Base-by-base conservation (phyloP, 37 sponge, comb jelly and placozoan genomes). In the Hexactinellida sp. region DNA sequence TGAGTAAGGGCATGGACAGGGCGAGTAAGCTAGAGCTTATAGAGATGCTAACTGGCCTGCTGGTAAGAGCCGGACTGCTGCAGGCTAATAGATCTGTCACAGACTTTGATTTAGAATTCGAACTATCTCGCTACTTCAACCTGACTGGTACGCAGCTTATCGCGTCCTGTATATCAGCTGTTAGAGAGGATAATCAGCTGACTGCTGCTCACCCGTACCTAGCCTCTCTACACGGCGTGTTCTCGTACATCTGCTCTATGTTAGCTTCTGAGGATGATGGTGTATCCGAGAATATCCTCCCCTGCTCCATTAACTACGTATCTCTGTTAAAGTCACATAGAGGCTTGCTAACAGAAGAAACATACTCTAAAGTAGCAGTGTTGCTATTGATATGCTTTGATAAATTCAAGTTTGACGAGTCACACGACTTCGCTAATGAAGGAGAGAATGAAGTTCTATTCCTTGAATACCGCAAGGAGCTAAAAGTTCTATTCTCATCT, bases 371-470 rank as follows among this genome's bases (percentile, higher is more conserved):
- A 3, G 30, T 63, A 10, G 84, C 86, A 83, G 37, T 84, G 10
- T 86, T 96, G 37, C 86, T 96, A 1, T 41, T 36, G 0, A 90
- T 85, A 13, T 88, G 90, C 35, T 88, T 96, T 38, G 87, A 82
- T 38, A 96, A 96, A 55, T 76, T 92, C 38, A 92, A 93, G 55
- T 96, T 91, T 55, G 96, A 96, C 54, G 92, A 96, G 38, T 55
- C 86, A 30, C 92, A 96, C 85, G 87, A 94, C 87, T 96, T 96
- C 82, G 82, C 76, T 54, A 32, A 38, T 32, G 39, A 94, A 91
- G 96, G 96, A 39, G 96, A 96, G 84, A 94, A 96, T 0, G 96
- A 96, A 71, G 88, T 82, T 13, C 38, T 94, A 89, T 96, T 96
- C 54, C 34, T 94, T 24, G 94, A 93, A 25, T 96, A 89, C 86